Evolutionary conservation across 2,113 vertebrate species (phyloP), one percentile per base, ranked within the genome.

Genomic region (Glaucomys volans): DNA sequence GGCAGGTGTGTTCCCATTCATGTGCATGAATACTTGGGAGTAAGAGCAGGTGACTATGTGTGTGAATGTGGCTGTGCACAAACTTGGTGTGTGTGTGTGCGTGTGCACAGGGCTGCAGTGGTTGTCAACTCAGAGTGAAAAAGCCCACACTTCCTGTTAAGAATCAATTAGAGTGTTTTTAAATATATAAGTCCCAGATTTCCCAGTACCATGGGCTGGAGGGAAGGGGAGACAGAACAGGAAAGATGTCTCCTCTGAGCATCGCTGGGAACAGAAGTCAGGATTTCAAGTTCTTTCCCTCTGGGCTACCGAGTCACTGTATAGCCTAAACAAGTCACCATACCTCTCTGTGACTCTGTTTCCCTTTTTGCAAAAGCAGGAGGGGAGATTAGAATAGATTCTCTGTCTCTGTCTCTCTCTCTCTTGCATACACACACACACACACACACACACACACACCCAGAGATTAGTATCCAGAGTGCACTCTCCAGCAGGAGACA

Each of bases 71-170:
- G 32, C 75, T 74, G 52, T 81, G 83, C 54, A 64, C 42, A n/a
- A 14, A 50, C 2, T 24, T 5, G 14, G 0, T 66, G 11, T 42
- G 72, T 80, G 66, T 66, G 14, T 42, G 72, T 84, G 66, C 66
- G 42, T 74, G 72, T 87, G n/a, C 37, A 26, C 54, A 13, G 54
- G 71, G 76, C 82, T 57, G 16, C 87, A 90, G 87, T 95, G 90
- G 95, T 50, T 96, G 44, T 85, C 66, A 95, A 26, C 44, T 80
- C 75, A 94, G 50, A 90, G 52, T 50, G 79, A 93, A 95, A 90
- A 82, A 95, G 52, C 95, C 84, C 90, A 67, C 66, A 62, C 84
- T 96, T 98, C 97, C 94, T 92, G 94, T 71, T 87, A 91, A 91
- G 75, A 95, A 75, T 79, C 83, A 85, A 52, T 84, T 83, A 80